phyloP scores from a whole-genome alignment of 2,888 invertebrate species.

The Chorisops tibialis region DNA sequence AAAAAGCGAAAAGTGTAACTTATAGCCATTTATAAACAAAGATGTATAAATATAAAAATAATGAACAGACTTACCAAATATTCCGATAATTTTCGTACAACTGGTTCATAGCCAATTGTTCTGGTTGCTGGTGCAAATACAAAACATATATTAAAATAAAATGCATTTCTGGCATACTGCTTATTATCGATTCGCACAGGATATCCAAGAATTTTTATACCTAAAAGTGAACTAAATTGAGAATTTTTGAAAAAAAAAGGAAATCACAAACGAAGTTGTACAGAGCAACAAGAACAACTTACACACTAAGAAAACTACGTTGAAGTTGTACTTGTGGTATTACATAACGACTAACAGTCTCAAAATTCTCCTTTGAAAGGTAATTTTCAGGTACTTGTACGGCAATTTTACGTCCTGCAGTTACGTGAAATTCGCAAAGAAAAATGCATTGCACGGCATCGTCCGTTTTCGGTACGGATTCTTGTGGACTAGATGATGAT shows the following conservation, averaged over 20 bases:
- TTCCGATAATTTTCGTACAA: constrained; percentile 77
- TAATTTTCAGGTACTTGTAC: constrained; percentile 78
- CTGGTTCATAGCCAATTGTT: constrained; percentile 74
- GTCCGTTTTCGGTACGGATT: constrained; percentile 45
- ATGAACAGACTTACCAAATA: constrained; percentile 72
- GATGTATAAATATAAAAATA: no score
- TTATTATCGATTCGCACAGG: constrained; percentile 74
- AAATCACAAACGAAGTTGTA: neutral
- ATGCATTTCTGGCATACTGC: constrained; percentile 76
- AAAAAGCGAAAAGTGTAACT: no score
- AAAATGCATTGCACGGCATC: constrained; percentile 75
- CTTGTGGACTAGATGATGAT: neutral
- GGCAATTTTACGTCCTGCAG: constrained; percentile 73
- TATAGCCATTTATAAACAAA: no score
- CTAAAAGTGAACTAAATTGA: constrained; percentile 61
- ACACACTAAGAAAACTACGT: constrained; percentile 75
- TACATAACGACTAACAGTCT: constrained; percentile 76
- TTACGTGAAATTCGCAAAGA: constrained; percentile 72
- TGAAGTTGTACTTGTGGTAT: constrained; percentile 80
- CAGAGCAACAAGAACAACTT: constrained; percentile 65
- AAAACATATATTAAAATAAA: constrained; percentile 81
- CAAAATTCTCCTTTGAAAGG: constrained; percentile 77
- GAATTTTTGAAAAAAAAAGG: constrained; percentile 58
- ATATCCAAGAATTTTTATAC: constrained; percentile 74
- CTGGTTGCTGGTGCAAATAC: constrained; percentile 74